Evolutionary conservation across 1,140 invertebrate genomes (phyloP), one percentile per base, ranked within the genome.

Genomic region (Euura saliciscinereae): DNA sequence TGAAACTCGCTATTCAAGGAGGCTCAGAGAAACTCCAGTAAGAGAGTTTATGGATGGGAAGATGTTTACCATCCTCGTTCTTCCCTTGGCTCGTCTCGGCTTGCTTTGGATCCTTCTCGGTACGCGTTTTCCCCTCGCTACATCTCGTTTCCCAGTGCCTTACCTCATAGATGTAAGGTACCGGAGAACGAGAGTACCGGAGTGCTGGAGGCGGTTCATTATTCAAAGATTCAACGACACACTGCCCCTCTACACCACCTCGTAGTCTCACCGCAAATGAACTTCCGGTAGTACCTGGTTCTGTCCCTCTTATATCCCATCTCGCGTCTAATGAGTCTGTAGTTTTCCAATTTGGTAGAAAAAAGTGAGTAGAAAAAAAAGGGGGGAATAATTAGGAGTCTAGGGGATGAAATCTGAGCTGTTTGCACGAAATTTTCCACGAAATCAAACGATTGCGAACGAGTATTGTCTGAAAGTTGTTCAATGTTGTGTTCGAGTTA

Each of bases 201-300:
- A 10, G 43, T 42, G 66, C 66, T 28, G 66, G 66, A 28, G 43
- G 66, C 66, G 66, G 66, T 67, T 67, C 8, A 67, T 67, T 67
- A 67, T 67, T 67, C 66, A 67, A 67, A 67, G 66, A 67, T 28
- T 8, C 66, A 42, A 67, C 28, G 13, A 67, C 66, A 67, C 66
- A 44, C 13, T 67, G 11, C 66, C 66, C 6, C 10, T 44, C 10
- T 10, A 44, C 66, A 11, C 43, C 66, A 8, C 11, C 10, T 67
- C 66, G 28, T 10, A 3, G 43, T 3, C 13, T 42, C 8, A 28
- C 66, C 28, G 8, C 66, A 42, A 67, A 67, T 28, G 66, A 67
- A 44, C 43, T 44, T 67, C 28, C 43, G 43, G 66, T 67, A 10
- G 8, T 64, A 28, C 4, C 10, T 28, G 28, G 28, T 28, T 28